Evolutionary conservation across 2,888 invertebrate species (phyloP), one percentile per base, ranked within the genome.

Genomic region (Dynastes hyllus): DNA sequence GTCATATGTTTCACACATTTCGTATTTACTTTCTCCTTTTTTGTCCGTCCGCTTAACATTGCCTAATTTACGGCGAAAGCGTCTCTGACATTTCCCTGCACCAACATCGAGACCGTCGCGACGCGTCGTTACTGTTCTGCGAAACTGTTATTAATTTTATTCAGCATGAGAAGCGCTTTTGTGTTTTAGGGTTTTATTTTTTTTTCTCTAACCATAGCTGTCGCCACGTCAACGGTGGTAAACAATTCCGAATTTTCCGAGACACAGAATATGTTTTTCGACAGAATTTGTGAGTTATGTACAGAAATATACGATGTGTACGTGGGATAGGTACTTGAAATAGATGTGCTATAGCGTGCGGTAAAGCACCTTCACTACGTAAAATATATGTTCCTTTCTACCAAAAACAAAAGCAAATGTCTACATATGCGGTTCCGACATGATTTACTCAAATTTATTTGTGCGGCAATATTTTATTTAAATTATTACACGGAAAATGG

Each of bases 81-180:
- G 61, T 75, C 71, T 58, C 73, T 61, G 73, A 63, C 29, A 61
- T 61, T 61, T 50, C 45, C 22, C 73, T 45, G 8, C 50, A 75
- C 61, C 45, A n/a, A 16, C 16, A 29, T 51, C 27, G 9, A 69
- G 51, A 11, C 69, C 40, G 55, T 55, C 37, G 71, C 32, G 4
- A 32, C 32, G 4, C 32, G 32, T 32, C 32, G 32, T 32, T 32
- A 5, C 32, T 71, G 58, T 71, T 75, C 32, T n/a, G 45, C 27
- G 61, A 61, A 75, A 75, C 61, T 61, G 61, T 75, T 75, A 75
- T 75, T 75, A 75, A 75, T 75, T 75, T 75, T 75, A 75, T 61
- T 75, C 61, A 61, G 73, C 61, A 61, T 63, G 73, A 75, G 61
- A 27, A 63, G 27, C 61, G 61, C 73, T 75, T 73, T 75, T 75